A percentile compares a stretch with the other conserved stretches of the same genome.
These are phyloP conservation scores for Liodrosophila aerea DNA, from an alignment of 2,888 invertebrate genomes.

Conservation along the genomic window DNA sequence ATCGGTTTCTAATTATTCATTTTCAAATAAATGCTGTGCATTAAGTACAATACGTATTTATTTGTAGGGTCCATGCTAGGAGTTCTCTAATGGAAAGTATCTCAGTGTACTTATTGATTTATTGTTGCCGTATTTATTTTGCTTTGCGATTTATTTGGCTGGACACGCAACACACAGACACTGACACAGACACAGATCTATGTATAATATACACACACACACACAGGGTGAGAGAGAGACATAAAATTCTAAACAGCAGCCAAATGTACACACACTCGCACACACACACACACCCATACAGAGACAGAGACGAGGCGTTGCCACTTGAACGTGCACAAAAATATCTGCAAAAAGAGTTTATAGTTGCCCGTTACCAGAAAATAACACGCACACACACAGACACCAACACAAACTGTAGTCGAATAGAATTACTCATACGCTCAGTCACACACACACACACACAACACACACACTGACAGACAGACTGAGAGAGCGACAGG, in stretches of 20 bases:
- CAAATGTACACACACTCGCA: constrained; percentile 27
- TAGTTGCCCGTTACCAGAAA: constrained; percentile 66
- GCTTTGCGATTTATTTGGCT: constrained; percentile 59
- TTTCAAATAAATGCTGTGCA: neutral
- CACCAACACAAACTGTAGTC: constrained; percentile 32
- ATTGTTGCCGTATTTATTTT: constrained; percentile 66
- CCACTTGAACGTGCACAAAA: constrained; percentile 47
- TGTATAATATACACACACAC: neutral
- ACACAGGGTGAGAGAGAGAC: constrained; percentile 2
- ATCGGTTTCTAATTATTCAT: too few relatives aligned
- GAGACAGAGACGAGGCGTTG: constrained; percentile 16
- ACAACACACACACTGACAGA: constrained; percentile 27
- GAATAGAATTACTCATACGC: constrained; percentile 76
- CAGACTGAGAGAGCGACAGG: constrained; percentile 40
- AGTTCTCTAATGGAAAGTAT: constrained; percentile 29
- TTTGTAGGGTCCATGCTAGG: constrained; percentile 13
- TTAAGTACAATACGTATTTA: neutral
- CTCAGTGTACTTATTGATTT: constrained; percentile 69
- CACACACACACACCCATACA: constrained; percentile 12
- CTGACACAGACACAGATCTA: constrained; percentile 6
- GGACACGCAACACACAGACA: constrained; percentile 41
- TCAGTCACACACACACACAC: constrained; percentile 47
- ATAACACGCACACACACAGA: constrained; percentile 45
- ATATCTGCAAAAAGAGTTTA: constrained; percentile 62
- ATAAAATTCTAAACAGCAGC: constrained; percentile 58